phyloP scores from a whole-genome alignment of 2,113 vertebrate species.

The Willisornis vidua region DNA sequence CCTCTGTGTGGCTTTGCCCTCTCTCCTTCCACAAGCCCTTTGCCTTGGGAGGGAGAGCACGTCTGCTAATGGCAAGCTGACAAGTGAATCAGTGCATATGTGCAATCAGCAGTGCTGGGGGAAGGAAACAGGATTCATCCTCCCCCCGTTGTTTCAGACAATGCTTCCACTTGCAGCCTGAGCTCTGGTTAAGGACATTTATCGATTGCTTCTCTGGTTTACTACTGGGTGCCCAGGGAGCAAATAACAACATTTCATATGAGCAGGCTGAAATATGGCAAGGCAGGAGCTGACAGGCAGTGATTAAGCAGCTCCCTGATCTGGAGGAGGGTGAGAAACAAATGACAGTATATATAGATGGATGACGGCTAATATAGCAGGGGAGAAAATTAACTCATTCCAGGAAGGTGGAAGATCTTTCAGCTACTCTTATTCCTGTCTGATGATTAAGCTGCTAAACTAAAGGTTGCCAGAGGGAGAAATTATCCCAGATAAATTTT shows the following conservation, averaged over 20 bases:
- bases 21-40: not conserved
- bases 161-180: slow-evolving; percentile 15
- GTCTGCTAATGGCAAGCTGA: not conserved
- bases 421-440: not conserved
- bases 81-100: slow-evolving; percentile 23
- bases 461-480: not conserved
- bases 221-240: slow-evolving; percentile 37
- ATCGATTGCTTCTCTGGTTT: slow-evolving; percentile 43
- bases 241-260: slow-evolving; percentile 42
- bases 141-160: slow-evolving; percentile 26
- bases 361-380: not conserved
- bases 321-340: slow-evolving; percentile 40
- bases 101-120: not conserved
- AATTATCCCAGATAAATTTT: not conserved
- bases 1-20: not conserved
- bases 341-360: slow-evolving; percentile 15
- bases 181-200: slow-evolving; percentile 6
- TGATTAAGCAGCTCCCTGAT: slow-evolving; percentile 58
- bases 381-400: slow-evolving; percentile 40
- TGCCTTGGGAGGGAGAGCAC: not conserved
- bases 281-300: slow-evolving; percentile 15
- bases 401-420: slow-evolving; percentile 1
- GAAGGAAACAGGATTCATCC: slow-evolving; percentile 17
- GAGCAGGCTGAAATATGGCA: slow-evolving; percentile 31
- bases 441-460: slow-evolving; percentile 18